Percentiles rank a stretch among this genome's conserved stretches.
Evolutionary conservation across 1,140 invertebrate species (phyloP).

Genomic region (Caenorhabditis tropicalis): DNA sequence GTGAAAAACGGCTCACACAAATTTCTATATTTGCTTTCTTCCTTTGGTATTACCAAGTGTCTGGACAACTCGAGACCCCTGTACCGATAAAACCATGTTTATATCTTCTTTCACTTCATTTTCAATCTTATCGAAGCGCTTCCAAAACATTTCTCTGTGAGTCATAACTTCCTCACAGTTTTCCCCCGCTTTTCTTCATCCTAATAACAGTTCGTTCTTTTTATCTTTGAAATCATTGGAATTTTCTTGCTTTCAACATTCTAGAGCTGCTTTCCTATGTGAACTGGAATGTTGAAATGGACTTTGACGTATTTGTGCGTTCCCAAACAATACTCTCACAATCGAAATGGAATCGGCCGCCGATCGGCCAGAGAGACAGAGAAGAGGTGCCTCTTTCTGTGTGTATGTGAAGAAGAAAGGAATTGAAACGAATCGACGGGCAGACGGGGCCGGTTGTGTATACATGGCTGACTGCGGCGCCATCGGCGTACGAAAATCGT

Average conservation of each 20-base stretch:
- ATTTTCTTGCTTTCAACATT: background rate
- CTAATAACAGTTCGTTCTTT: background rate
- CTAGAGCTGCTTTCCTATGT: background rate
- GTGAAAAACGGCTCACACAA: conserved; percentile 29
- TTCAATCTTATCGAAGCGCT: too few species aligned
- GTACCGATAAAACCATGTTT: too few species aligned
- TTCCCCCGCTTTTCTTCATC: background rate
- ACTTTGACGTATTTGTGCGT: background rate
- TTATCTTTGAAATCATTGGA: background rate
- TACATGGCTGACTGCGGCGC: conserved; percentile 38
- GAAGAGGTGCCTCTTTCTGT: conserved; percentile 32
- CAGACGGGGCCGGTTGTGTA: conserved; percentile 40
- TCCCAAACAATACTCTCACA: conserved; percentile 28
- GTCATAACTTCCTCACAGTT: too few species aligned
- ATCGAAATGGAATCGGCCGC: conserved; percentile 30
- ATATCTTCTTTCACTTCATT: too few species aligned
- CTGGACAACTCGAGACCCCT: background rate
- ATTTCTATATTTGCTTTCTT: conserved; percentile 3
- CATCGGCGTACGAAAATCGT: conserved; percentile 37
- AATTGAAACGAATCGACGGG: conserved; percentile 16
- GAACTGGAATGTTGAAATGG: background rate
- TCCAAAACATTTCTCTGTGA: too few species aligned
- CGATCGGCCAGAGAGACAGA: conserved; percentile 24
- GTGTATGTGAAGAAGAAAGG: conserved; percentile 13
- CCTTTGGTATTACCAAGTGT: background rate